Conservation (phyloP, 2,797 vertebrate genomes). For the Pampus argenteus region DNA sequence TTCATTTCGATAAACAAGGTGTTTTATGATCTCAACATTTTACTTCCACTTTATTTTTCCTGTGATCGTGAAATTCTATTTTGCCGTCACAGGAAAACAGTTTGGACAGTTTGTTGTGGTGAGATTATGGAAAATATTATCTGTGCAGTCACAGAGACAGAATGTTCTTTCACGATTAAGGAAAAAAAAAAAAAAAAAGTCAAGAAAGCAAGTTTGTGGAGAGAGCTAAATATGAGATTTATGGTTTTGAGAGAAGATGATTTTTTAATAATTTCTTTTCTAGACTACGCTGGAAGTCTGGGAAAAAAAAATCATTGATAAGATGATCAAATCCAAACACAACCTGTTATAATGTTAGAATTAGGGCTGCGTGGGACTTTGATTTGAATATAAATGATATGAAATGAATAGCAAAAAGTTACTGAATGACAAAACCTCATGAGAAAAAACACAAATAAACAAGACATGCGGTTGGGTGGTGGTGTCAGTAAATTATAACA, state of each 20-base stretch:
- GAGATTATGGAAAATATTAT: neutral
- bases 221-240: no score
- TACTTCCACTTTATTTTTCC: no score
- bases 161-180: neutral
- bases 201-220: neutral
- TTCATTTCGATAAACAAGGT: neutral
- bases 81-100: neutral
- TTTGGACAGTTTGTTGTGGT: neutral
- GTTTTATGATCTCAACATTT: neutral
- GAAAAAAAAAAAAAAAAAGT: neutral
- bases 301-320: no score
- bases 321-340: neutral
- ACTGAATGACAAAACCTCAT: neutral
- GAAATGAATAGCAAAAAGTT: no score
- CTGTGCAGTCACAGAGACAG: neutral
- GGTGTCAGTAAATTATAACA: neutral
- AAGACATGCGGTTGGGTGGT: neutral
- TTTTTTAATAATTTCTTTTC: neutral
- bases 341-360: neutral
- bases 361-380: neutral
- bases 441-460: no score
- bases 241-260: no score
- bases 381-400: no score
- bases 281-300: neutral
- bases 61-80: no score